These are phyloP conservation scores for Neodiprion lecontei DNA, from an alignment of 1,140 invertebrate species.

Conservation along the genomic window DNA sequence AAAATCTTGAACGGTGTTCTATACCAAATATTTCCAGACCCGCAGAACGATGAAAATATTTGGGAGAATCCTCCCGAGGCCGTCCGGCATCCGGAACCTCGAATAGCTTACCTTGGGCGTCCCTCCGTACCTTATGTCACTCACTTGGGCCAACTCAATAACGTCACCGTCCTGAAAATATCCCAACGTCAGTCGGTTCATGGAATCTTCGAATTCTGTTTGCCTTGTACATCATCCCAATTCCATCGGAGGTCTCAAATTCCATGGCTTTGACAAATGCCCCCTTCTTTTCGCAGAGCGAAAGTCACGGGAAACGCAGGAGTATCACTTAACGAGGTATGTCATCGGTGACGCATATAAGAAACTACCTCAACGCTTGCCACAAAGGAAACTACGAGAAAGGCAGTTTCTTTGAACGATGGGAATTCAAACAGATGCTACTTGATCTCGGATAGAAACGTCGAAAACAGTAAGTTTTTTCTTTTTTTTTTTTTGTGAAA, in stretches of 20 bases:
- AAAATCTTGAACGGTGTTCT: neutral
- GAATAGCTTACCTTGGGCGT: slow-evolving; percentile 76
- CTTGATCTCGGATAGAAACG: too few relatives aligned
- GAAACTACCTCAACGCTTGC: neutral
- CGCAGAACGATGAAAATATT: too few relatives aligned
- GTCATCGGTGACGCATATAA: neutral
- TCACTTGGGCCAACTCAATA: slow-evolving; percentile 95
- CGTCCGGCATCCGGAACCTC: too few relatives aligned
- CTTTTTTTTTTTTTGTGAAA: too few relatives aligned
- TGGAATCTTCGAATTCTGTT: too few relatives aligned
- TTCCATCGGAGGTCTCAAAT: neutral
- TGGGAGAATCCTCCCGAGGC: too few relatives aligned
- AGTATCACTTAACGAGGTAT: slow-evolving; percentile 11
- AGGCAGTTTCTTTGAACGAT: neutral
- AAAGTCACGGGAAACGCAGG: neutral
- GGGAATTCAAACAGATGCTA: neutral
- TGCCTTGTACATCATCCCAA: too few relatives aligned
- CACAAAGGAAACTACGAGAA: neutral
- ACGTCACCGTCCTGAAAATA: slow-evolving; percentile 91
- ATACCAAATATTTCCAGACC: too few relatives aligned
- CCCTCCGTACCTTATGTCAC: slow-evolving; percentile 90
- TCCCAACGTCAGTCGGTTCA: slow-evolving; percentile 26
- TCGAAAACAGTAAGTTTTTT: too few relatives aligned
- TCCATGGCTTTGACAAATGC: neutral
- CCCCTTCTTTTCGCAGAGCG: neutral